Evolutionary conservation across 2,113 vertebrate genomes (phyloP).

Genomic region (Aramus guarauna): DNA sequence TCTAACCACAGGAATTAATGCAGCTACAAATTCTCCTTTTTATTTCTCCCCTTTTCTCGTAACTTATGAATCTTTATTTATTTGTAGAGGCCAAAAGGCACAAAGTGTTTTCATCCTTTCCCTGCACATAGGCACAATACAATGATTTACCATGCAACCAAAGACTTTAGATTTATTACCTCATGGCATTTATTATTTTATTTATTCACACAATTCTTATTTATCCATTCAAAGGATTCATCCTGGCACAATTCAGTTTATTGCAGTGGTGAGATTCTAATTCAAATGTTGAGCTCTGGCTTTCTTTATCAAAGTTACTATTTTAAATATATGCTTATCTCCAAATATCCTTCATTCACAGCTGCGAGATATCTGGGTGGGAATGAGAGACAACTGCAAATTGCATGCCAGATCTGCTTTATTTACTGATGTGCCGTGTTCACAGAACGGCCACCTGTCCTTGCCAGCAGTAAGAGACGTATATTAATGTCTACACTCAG

Average conservation of each 20-base stretch:
- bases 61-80: background rate
- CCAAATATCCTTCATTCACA: background rate
- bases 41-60: background rate
- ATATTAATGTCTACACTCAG: background rate
- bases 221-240: background rate
- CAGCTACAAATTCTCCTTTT: background rate
- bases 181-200: background rate
- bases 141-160: background rate
- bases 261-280: background rate
- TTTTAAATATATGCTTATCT: conserved; percentile 10
- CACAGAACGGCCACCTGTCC: background rate
- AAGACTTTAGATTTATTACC: background rate
- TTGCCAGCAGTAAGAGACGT: background rate
- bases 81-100: background rate
- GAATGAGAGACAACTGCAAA: background rate
- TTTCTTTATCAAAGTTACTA: background rate
- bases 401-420: background rate
- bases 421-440: background rate
- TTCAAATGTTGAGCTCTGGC: background rate
- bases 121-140: background rate
- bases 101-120: background rate
- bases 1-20: conserved; percentile 52
- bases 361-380: background rate
- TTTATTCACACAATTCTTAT: background rate
- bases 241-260: background rate